Percentiles rank a stretch among this genome's conserved stretches.
These are phyloP conservation scores for Trematomus loennbergii DNA, from an alignment of 2,113 vertebrate genomes.

Conservation along the genomic window DNA sequence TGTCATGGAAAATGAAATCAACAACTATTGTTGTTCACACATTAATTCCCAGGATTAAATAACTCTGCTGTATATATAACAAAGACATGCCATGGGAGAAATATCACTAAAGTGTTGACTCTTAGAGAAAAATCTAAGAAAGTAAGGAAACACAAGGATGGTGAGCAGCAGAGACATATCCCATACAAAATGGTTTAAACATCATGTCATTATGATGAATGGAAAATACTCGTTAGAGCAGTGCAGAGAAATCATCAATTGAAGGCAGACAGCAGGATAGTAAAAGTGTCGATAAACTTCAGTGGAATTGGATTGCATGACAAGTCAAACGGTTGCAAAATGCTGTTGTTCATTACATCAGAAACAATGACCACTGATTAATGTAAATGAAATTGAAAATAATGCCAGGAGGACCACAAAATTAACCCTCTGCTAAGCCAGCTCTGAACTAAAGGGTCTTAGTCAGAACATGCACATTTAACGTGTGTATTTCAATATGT, in stretches of 20 bases:
- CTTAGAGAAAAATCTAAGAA: not conserved
- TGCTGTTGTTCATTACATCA: no score
- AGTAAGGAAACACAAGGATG: conserved; percentile 5
- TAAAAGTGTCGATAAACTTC: not conserved
- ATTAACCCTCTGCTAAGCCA: not conserved
- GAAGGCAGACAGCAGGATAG: not conserved
- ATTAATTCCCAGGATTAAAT: conserved; percentile 20
- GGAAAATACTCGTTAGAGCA: not conserved
- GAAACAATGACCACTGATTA: not conserved
- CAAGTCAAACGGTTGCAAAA: not conserved
- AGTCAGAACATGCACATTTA: no score
- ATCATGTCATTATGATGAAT: not conserved
- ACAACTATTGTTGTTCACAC: conserved; percentile 11
- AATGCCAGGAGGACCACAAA: not conserved
- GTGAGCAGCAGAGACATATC: not conserved
- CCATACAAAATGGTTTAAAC: not conserved
- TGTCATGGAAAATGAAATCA: conserved; percentile 12
- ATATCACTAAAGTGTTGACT: not conserved
- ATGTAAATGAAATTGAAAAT: not conserved
- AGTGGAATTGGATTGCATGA: not conserved
- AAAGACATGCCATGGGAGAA: not conserved
- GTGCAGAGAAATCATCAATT: not conserved
- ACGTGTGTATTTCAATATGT: no score
- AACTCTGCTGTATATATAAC: not conserved
- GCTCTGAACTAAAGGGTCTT: no score